These are phyloP conservation scores for Xanthia togata DNA, from an alignment of 2,888 invertebrate species.

Conservation along the genomic window DNA sequence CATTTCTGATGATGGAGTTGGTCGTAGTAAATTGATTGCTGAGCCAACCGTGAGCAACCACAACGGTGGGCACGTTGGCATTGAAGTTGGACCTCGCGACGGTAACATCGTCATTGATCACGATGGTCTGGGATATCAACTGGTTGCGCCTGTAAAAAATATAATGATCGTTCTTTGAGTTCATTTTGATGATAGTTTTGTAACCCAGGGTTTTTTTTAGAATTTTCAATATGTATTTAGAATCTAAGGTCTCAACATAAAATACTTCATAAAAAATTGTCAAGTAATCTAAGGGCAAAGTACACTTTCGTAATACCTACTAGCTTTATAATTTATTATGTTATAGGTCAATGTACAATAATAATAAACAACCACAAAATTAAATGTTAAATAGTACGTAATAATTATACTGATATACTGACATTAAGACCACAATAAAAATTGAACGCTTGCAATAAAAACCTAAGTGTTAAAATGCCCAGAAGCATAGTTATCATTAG, in stretches of 20 bases:
- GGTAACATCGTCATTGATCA: constrained; percentile 73
- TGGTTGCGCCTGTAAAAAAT: constrained; percentile 73
- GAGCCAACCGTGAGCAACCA: constrained; percentile 77
- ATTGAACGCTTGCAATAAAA: constrained; percentile 21
- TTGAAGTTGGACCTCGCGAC: constrained; percentile 77
- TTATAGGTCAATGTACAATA: background rate
- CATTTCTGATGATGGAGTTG: constrained; percentile 76
- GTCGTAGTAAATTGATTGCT: constrained; percentile 72
- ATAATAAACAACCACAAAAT: background rate
- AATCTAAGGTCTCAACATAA: background rate
- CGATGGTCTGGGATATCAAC: constrained; percentile 68
- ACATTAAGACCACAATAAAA: constrained; percentile 17
- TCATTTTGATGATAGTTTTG: background rate
- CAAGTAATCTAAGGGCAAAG: background rate
- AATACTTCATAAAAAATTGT: background rate
- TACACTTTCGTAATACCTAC: background rate
- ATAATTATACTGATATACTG: background rate
- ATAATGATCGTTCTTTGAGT: background rate
- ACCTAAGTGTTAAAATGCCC: constrained; percentile 31
- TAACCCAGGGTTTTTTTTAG: background rate
- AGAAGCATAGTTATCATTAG: constrained; percentile 50
- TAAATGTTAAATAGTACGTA: background rate
- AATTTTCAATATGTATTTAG: background rate
- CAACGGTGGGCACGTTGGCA: constrained; percentile 63
- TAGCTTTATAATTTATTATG: background rate